A percentile compares a stretch with the other conserved stretches of the same genome.
Conservation (phyloP, 2,888 invertebrate species). For the Phasia obesa region DNA sequence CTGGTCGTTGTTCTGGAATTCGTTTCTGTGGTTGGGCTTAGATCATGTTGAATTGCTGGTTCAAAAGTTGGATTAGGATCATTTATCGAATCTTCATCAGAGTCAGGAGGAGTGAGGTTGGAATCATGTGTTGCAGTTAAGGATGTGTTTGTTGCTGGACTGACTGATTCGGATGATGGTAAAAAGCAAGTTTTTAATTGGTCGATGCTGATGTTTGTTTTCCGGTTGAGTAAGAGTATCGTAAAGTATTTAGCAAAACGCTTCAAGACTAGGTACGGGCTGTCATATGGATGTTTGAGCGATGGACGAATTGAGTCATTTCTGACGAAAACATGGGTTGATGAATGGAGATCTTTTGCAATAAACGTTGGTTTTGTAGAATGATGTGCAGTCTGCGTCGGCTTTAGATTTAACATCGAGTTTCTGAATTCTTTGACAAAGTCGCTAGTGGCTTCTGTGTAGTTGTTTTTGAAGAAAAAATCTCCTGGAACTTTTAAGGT, state of each 20-base stretch:
- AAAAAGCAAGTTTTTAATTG: conserved; percentile 29
- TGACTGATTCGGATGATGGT: background rate
- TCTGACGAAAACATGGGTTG: conserved; percentile 52
- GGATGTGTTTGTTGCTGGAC: background rate
- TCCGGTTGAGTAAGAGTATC: background rate
- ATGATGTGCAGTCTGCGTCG: conserved; percentile 36
- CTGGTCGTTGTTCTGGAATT: background rate
- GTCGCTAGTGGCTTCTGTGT: background rate
- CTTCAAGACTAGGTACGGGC: conserved; percentile 44
- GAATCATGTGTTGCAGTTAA: background rate
- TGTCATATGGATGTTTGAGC: conserved; percentile 58
- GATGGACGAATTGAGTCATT: conserved; percentile 48
- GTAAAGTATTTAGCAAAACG: conserved; percentile 43
- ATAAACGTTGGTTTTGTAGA: background rate
- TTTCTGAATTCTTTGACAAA: conserved; percentile 25
- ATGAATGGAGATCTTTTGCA: background rate
- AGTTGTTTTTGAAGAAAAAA: background rate
- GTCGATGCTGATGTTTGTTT: conserved; percentile 39
- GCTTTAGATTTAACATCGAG: conserved; percentile 10
- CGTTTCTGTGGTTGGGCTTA: background rate
- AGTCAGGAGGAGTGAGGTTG: background rate
- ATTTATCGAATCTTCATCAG: too few relatives aligned
- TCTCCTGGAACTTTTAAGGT: conserved; percentile 42
- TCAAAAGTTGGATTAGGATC: too few relatives aligned
- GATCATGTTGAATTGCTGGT: too few relatives aligned